Evolutionary conservation across 1,140 invertebrate species (phyloP).

Genomic region (Globodera rostochiensis): DNA sequence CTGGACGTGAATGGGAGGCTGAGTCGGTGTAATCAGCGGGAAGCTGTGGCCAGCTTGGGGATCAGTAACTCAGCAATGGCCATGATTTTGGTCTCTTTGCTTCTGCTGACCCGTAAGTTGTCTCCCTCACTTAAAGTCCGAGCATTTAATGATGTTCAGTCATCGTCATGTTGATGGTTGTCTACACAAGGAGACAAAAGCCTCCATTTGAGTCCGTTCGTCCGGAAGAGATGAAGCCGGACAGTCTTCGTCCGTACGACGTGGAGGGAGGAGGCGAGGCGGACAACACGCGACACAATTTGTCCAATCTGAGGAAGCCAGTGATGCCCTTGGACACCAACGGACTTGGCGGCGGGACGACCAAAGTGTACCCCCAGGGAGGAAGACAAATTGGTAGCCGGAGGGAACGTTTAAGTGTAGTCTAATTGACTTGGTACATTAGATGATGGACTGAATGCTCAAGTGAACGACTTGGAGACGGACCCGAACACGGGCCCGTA

Average conservation of each 20-base stretch:
- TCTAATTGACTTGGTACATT: background rate
- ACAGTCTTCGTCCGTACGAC: conserved; percentile 59
- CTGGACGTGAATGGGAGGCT: conserved; percentile 57
- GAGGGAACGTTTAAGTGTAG: conserved; percentile 1
- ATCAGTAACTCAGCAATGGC: conserved; percentile 56
- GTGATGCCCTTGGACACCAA: conserved; percentile 58
- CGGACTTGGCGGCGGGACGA: conserved; percentile 35
- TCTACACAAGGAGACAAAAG: conserved; percentile 41
- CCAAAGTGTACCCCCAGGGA: conserved; percentile 52
- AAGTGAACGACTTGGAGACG: conserved; percentile 60
- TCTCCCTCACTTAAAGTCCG: background rate
- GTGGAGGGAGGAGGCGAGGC: conserved; percentile 64
- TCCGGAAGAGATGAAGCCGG: conserved; percentile 63
- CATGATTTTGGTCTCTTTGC: conserved; percentile 50
- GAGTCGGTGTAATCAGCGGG: conserved; percentile 53
- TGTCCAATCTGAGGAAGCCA: conserved; percentile 60
- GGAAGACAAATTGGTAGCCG: conserved; percentile 10
- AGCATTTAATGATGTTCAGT: conserved; percentile 33
- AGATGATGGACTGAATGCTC: conserved; percentile 62
- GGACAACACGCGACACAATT: conserved; percentile 62
- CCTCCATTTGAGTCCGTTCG: conserved; percentile 57
- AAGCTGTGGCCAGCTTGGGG: conserved; percentile 55
- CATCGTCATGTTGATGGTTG: conserved; percentile 55
- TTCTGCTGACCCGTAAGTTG: conserved; percentile 47
- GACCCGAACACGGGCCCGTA: conserved; percentile 64